phyloP scores from a whole-genome alignment of 2,113 vertebrate species.

The Motacilla tschutschensis region DNA sequence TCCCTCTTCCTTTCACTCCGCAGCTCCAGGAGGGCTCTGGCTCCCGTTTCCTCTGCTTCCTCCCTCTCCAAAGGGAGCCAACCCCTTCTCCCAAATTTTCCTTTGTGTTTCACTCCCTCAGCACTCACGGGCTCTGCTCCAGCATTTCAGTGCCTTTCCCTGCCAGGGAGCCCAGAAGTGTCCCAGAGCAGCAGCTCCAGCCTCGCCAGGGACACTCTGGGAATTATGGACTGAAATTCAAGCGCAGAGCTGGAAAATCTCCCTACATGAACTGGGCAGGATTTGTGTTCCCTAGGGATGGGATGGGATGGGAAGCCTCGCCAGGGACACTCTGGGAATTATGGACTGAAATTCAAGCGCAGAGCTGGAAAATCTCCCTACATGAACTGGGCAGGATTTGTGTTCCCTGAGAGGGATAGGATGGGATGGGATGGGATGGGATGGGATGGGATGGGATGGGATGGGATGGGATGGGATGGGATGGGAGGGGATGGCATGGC shows the following conservation, averaged over 20 bases:
- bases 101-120: not conserved
- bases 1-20: slow-evolving; percentile 1
- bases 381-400: not conserved
- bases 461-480: not conserved
- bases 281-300: not conserved
- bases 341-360: not conserved
- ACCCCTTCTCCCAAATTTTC: not conserved
- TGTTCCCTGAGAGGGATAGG: not conserved
- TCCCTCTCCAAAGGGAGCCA: not conserved
- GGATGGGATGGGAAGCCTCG: not conserved
- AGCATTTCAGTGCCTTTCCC: not conserved
- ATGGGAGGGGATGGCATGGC: not conserved
- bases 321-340: not conserved
- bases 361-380: not conserved
- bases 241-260: not conserved
- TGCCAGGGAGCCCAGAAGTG: not conserved
- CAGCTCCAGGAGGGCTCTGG: not conserved
- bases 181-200: not conserved
- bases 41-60: not conserved
- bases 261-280: not conserved
- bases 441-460: not conserved
- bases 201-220: not conserved
- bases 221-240: not conserved
- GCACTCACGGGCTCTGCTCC: not conserved
- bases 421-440: not conserved